phyloP scores from a whole-genome alignment of 2,113 vertebrate species.

The Hystrix brachyura region DNA sequence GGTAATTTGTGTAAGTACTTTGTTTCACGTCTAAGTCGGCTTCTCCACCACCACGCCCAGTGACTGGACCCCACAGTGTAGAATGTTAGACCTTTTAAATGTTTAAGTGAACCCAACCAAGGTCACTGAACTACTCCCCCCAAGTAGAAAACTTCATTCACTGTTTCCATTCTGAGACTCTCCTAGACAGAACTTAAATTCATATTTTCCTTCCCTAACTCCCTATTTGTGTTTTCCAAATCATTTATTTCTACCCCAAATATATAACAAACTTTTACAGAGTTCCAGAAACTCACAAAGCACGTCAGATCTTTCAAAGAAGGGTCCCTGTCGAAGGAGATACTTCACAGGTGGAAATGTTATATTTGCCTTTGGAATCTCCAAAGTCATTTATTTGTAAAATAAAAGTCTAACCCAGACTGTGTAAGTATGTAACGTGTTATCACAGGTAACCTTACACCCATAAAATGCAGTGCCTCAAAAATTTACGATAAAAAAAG shows the following conservation, averaged over 20 bases:
- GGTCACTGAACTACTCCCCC: accelerated
- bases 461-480: background rate
- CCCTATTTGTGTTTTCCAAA: background rate
- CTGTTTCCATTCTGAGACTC: background rate
- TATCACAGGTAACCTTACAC: background rate
- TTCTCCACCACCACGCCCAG: background rate
- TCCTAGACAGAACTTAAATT: background rate
- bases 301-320: background rate
- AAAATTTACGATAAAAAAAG: background rate
- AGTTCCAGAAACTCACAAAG: constrained; percentile 7
- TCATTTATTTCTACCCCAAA: background rate
- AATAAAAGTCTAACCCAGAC: background rate
- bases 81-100: background rate
- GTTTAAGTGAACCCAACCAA: background rate
- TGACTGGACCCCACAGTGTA: background rate
- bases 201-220: background rate
- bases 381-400: background rate
- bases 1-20: background rate
- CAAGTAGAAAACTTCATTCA: background rate
- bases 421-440: background rate
- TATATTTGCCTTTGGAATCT: background rate
- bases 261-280: background rate
- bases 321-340: background rate
- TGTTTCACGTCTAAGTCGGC: background rate
- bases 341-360: background rate